These are phyloP conservation scores for Thalpophila matura DNA, from an alignment of 2,888 invertebrate genomes.

Conservation along the genomic window DNA sequence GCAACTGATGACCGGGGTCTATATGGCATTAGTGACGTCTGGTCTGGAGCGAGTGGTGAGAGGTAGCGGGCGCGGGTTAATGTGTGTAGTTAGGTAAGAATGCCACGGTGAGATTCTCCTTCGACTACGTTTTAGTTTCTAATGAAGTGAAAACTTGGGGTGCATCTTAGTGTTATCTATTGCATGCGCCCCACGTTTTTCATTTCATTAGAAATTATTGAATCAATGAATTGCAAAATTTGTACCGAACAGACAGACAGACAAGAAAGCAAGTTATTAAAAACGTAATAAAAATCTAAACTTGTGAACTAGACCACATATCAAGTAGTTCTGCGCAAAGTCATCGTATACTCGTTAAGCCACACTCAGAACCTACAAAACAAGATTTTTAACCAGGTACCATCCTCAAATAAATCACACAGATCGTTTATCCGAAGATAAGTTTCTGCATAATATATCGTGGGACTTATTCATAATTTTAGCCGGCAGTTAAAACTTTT, in stretches of 20 bases:
- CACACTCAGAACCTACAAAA: constrained; percentile 52
- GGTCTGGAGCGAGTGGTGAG: constrained; percentile 14
- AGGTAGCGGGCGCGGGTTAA: constrained; percentile 17
- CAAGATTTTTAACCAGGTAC: constrained; percentile 45
- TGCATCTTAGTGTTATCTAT: too few species aligned
- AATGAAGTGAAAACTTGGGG: too few species aligned
- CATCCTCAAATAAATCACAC: constrained; percentile 52
- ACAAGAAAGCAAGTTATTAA: too few species aligned
- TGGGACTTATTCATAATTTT: constrained; percentile 54
- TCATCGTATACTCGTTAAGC: constrained; percentile 69
- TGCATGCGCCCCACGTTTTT: too few species aligned
- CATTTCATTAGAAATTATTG: too few species aligned
- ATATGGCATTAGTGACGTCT: constrained; percentile 43
- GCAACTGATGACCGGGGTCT: constrained; percentile 74
- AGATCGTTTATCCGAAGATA: constrained; percentile 53
- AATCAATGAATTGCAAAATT: too few species aligned
- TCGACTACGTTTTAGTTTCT: too few species aligned
- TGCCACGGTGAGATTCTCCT: too few species aligned
- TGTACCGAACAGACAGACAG: too few species aligned
- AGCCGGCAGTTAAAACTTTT: constrained; percentile 55
- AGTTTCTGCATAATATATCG: constrained; percentile 57
- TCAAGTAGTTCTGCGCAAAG: constrained; percentile 33
- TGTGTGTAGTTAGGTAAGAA: not conserved
- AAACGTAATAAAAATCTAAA: too few species aligned
- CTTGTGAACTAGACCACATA: constrained; percentile 19